Evolutionary conservation across 2,888 invertebrate species (phyloP).

Genomic region (Abscondita cerata): DNA sequence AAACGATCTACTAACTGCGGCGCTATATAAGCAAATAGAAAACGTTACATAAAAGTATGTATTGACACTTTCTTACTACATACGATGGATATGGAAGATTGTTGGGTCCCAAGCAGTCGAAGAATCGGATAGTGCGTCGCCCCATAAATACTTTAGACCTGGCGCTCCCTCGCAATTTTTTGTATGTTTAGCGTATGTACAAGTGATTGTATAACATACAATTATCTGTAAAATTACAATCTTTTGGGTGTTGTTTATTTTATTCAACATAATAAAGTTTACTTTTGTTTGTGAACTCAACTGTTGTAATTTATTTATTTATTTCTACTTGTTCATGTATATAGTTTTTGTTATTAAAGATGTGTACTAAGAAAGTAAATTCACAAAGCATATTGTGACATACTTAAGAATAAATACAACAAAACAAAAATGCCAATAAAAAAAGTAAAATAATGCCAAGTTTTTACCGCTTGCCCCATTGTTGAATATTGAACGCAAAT

Average conservation of each 20-base stretch:
- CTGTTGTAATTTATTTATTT: no score
- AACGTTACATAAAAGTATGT: neutral
- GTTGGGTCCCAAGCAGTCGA: slow-evolving; percentile 83
- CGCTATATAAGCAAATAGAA: slow-evolving; percentile 66
- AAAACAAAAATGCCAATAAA: no score
- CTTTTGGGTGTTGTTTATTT: neutral
- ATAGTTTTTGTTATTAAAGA: no score
- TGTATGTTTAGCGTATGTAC: slow-evolving; percentile 48
- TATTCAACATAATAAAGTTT: no score
- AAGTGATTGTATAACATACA: slow-evolving; percentile 40
- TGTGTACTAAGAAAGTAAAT: no score
- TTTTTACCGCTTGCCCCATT: no score
- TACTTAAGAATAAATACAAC: no score
- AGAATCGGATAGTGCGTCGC: slow-evolving; percentile 82
- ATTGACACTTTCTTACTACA: slow-evolving; percentile 46
- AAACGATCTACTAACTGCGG: slow-evolving; percentile 77
- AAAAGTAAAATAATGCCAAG: no score
- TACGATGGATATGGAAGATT: slow-evolving; percentile 86
- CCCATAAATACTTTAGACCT: slow-evolving; percentile 84
- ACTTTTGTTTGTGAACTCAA: no score
- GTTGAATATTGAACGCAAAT: no score
- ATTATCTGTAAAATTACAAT: slow-evolving; percentile 45
- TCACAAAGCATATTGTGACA: no score
- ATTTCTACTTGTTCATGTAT: no score
- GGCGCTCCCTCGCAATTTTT: slow-evolving; percentile 67